Base-by-base conservation (phyloP, 2,113 vertebrate species). In the Hippopotamus amphibius region DNA sequence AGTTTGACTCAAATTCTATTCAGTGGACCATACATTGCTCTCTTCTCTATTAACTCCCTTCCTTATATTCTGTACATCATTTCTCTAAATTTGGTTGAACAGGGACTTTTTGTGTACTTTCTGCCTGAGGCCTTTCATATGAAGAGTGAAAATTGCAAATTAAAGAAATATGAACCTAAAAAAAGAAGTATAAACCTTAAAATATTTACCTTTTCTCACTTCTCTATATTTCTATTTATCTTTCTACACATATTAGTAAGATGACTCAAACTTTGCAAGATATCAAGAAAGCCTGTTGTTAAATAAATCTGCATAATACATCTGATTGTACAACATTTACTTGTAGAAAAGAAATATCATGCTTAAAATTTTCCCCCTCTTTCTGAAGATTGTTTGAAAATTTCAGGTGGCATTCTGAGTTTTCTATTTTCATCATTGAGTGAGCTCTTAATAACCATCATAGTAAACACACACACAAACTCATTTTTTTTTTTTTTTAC, bases 71-170 rank as follows among this genome's bases (percentile, higher is more conserved):
- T 90, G 15, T 76, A 30, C 28, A 63, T 93, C 84, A 55, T 95
- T 71, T 96, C 41, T 92, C 57, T 95, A 97, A 97, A 92, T 93
- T 92, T 88, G 57, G 30, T 91, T n/a, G 15, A 85, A 50, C 2
- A 61, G 85, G 95, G 90, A 90, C 37, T 96, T 97, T 98, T 87
- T 86, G 57, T 77, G 24, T 87, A 85, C 68, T 96, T 97, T 85
- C 50, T 98, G 63, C 46, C 21, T 87, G 37, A 95, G 59, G 28
- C 33, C 50, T 92, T 96, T 95, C 82, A 83, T n/a, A 90, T 76
- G 72, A 83, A 93, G 91, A 95, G 76, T 80, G 91, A 90, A 97
- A 97, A 92, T 96, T 97, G 89, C 72, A 97, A 97, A 95, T 97
- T 92, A 95, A 97, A 86, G 53, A 93, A 97, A 76, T 59, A 82